phyloP scores from a whole-genome alignment of 2,888 invertebrate genomes.

The Drosophila merina region DNA sequence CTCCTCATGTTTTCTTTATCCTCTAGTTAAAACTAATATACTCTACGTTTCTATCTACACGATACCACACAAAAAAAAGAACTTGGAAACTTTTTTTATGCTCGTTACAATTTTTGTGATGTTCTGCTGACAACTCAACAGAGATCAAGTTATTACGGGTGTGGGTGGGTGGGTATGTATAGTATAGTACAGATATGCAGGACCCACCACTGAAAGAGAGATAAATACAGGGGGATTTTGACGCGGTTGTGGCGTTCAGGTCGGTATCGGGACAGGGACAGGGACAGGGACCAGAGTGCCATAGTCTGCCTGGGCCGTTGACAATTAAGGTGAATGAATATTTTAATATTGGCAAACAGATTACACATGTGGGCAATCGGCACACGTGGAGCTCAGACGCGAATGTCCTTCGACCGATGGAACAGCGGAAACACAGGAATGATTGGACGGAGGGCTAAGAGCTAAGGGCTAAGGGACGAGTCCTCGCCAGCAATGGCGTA shows the following conservation, averaged over 20 bases:
- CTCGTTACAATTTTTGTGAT: conserved; percentile 78
- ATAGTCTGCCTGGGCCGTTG: conserved; percentile 56
- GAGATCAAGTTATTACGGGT: conserved; percentile 76
- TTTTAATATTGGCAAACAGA: conserved; percentile 79
- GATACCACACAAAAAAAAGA: conserved; percentile 15
- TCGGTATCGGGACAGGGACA: conserved; percentile 25
- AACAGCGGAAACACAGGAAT: conserved; percentile 11
- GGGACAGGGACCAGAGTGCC: conserved; percentile 10
- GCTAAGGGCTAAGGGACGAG: conserved; percentile 2
- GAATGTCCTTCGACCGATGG: conserved; percentile 31
- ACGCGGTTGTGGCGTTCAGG: conserved; percentile 55
- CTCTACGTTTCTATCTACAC: background rate
- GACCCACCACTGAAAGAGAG: conserved; percentile 10
- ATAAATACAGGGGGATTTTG: conserved; percentile 57
- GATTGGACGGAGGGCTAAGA: conserved; percentile 3
- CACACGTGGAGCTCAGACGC: conserved; percentile 48
- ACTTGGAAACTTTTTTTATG: conserved; percentile 50
- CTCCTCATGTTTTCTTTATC: too few species aligned
- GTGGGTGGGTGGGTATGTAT: conserved; percentile 24
- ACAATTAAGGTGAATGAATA: conserved; percentile 79
- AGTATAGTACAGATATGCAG: conserved; percentile 18
- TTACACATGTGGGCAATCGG: conserved; percentile 73
- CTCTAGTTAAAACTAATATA: background rate
- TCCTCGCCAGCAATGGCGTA: conserved; percentile 67
- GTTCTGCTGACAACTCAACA: conserved; percentile 79